Conservation (phyloP, 2,888 invertebrate genomes). For the Euclidia mi region DNA sequence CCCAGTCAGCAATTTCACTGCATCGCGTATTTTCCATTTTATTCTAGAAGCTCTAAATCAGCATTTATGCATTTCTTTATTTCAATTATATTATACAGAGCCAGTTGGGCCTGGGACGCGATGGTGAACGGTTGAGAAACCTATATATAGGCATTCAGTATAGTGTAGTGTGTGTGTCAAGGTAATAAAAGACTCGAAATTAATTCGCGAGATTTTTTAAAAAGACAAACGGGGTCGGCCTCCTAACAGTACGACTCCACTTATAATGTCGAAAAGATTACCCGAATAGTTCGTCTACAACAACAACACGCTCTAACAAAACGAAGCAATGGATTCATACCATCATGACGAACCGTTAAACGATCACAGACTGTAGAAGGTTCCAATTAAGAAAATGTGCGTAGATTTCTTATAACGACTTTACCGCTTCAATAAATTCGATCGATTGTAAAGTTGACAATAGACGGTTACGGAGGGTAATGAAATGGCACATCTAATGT, state of each 20-base stretch:
- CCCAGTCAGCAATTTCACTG: too few species aligned
- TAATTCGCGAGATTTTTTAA: too few species aligned
- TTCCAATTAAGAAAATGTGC: conserved; percentile 49
- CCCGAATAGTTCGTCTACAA: conserved; percentile 45
- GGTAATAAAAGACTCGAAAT: too few species aligned
- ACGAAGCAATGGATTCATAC: conserved; percentile 33
- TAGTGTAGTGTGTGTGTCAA: too few species aligned
- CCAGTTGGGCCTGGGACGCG: too few species aligned
- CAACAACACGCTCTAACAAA: conserved; percentile 41
- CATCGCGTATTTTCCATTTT: too few species aligned
- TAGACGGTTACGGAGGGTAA: conserved; percentile 42
- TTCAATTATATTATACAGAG: too few species aligned
- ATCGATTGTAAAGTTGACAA: conserved; percentile 55
- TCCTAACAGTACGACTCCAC: conserved; percentile 61
- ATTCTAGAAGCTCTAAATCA: too few species aligned
- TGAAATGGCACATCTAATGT: conserved; percentile 43
- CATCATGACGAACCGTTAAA: conserved; percentile 17
- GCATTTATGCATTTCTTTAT: too few species aligned
- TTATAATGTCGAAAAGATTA: conserved; percentile 69
- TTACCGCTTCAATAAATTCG: conserved; percentile 42
- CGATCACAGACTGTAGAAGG: conserved; percentile 23
- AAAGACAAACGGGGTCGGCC: too few species aligned
- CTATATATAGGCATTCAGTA: too few species aligned
- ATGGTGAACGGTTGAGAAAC: too few species aligned
- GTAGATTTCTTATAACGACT: conserved; percentile 27